Evolutionary conservation across 2,888 invertebrate genomes (phyloP).

Genomic region (Pseudococcus jackbeardsleyi): DNA sequence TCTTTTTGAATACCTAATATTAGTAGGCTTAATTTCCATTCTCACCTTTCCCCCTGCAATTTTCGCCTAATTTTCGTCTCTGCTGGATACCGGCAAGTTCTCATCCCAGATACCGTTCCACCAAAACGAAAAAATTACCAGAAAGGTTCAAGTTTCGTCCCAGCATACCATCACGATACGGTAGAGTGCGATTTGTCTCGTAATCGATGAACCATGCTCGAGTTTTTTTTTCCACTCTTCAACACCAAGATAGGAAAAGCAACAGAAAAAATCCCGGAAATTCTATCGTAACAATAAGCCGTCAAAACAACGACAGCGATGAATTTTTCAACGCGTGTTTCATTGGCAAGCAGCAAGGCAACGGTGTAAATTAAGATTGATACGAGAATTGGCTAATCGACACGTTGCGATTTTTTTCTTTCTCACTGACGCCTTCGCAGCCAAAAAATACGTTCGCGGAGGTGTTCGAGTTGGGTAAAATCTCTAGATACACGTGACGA

Average conservation of each 20-base stretch:
- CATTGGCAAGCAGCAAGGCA: background rate
- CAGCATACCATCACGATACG: constrained; percentile 15
- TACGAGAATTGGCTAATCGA: background rate
- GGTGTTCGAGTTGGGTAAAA: background rate
- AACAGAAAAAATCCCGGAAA: background rate
- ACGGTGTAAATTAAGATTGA: constrained; percentile 2
- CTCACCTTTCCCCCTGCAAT: too few species aligned
- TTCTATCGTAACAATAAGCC: constrained; percentile 15
- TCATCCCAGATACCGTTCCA: background rate
- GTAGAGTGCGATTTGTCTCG: background rate
- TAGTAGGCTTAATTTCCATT: too few species aligned
- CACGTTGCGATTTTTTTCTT: background rate
- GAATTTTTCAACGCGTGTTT: constrained; percentile 6
- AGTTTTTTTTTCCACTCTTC: background rate
- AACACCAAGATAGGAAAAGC: background rate
- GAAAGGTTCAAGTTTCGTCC: background rate
- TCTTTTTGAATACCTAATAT: too few species aligned
- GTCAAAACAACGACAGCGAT: constrained; percentile 8
- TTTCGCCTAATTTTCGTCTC: too few species aligned
- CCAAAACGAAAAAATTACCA: background rate
- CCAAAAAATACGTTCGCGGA: background rate
- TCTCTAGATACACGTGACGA: background rate
- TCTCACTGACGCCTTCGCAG: background rate
- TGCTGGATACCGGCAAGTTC: background rate
- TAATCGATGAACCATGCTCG: constrained; percentile 21